Evolutionary conservation across 1,140 invertebrate species (phyloP).

Genomic region (Drosophila gunungcola): DNA sequence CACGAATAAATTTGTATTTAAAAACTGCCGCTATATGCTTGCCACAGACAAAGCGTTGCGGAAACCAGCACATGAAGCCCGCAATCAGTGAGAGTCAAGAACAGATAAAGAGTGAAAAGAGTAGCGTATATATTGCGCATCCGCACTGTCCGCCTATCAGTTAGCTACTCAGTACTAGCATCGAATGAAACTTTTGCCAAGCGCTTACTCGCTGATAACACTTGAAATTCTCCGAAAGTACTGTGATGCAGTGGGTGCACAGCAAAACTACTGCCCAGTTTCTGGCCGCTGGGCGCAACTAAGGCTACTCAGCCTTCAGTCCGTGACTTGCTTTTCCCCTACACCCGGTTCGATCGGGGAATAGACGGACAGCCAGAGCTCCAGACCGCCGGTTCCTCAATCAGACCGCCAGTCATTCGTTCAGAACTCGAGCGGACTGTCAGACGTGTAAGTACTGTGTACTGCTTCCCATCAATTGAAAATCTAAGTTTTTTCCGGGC

Average conservation of each 20-base stretch:
- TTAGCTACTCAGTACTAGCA: slow-evolving; percentile 1
- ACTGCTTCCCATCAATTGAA: slow-evolving; percentile 57
- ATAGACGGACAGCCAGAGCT: slow-evolving; percentile 20
- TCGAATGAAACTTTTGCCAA: slow-evolving; percentile 42
- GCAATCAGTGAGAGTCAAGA: slow-evolving; percentile 20
- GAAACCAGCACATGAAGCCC: slow-evolving; percentile 11
- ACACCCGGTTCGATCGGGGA: slow-evolving; percentile 3
- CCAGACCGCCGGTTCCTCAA: slow-evolving; percentile 6
- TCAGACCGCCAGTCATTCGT: slow-evolving; percentile 28
- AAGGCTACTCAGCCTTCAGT: slow-evolving; percentile 38
- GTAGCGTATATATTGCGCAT: slow-evolving; percentile 17
- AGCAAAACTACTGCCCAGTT: slow-evolving; percentile 18
- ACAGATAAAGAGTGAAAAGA: slow-evolving; percentile 12
- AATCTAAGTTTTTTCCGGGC: slow-evolving; percentile 45
- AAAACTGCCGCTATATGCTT: slow-evolving; percentile 21
- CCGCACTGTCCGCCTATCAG: slow-evolving; percentile 10
- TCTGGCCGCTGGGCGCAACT: not conserved
- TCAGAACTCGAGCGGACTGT: slow-evolving; percentile 25
- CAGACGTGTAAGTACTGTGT: slow-evolving; percentile 19
- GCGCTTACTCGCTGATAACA: slow-evolving; percentile 40
- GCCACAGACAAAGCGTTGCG: slow-evolving; percentile 8
- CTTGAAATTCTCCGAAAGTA: slow-evolving; percentile 3
- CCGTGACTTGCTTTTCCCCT: slow-evolving; percentile 7
- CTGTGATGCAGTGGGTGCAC: slow-evolving; percentile 24
- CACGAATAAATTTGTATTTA: slow-evolving; percentile 31